phyloP scores from a whole-genome alignment of 2,113 vertebrate genomes.

The Nannobrachium achirus region DNA sequence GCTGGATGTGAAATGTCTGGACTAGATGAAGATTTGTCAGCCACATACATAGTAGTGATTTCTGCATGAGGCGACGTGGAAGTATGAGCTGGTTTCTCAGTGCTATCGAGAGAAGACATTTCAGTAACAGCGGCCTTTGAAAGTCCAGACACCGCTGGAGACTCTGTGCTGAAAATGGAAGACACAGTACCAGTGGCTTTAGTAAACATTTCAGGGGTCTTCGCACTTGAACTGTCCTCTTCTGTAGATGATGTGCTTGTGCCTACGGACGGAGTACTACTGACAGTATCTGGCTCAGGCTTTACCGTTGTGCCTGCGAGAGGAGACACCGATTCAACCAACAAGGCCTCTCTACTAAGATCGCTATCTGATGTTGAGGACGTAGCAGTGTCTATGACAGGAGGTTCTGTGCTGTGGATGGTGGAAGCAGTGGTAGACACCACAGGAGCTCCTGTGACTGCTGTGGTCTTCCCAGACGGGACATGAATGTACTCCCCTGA shows the following conservation, averaged over 20 bases:
- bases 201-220: slow-evolving; percentile 24
- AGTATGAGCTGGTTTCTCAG: slow-evolving; percentile 10
- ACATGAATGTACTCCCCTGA: slow-evolving; percentile 30
- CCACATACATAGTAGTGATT: slow-evolving; percentile 2
- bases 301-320: neutral
- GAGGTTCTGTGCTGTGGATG: too few relatives aligned
- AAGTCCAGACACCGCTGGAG: too few relatives aligned
- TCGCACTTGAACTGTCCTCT: slow-evolving; percentile 29
- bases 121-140: too few relatives aligned
- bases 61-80: slow-evolving; percentile 23
- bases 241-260: slow-evolving; percentile 18
- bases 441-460: too few relatives aligned
- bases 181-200: slow-evolving; percentile 14
- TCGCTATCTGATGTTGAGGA: too few relatives aligned
- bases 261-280: neutral
- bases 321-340: too few relatives aligned
- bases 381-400: too few relatives aligned
- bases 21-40: slow-evolving; percentile 8
- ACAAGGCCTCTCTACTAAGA: too few relatives aligned
- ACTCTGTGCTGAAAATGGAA: neutral
- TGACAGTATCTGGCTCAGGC: neutral
- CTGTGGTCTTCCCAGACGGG: too few relatives aligned
- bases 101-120: neutral
- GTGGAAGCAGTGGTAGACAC: too few relatives aligned
- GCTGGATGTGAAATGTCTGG: neutral